Base-by-base conservation (phyloP, 2,797 vertebrate genomes). In the Furcifer pardalis region DNA sequence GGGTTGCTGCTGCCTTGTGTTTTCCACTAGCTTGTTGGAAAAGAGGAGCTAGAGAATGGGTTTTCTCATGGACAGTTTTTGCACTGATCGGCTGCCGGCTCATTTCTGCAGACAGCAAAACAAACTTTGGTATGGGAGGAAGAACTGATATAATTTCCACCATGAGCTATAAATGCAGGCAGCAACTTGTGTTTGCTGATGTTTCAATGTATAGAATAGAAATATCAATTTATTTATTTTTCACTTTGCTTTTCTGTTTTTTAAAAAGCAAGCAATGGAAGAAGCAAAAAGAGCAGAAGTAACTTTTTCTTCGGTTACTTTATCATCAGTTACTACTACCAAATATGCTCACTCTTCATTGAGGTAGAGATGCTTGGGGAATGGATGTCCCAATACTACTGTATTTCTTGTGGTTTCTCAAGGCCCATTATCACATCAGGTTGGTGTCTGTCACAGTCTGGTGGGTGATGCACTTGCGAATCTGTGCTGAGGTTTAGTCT, bases 1-100 rank as follows among this genome's bases (percentile, higher is more conserved):
- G 52, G 84, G 78, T 59, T 78, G 83, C 84, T 79, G 74, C 87
- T 82, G 83, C 68, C 44, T 69, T 77, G 49, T 60, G 75, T 84
- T 84, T 84, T 76, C 52, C 84, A 77, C 72, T 19, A 8, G n/a
- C 46, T 32, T 76, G 49, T 30, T 62, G 73, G 63, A 49, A 85
- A 76, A 77, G 73, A 60, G n/a, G 25, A 40, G 21, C 25, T n/a
- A 21, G 46, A 35, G 3, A 42, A 37, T 60, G 6, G 19, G 25
- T 8, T 19, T 32, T 7, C 60, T 12, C 30, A 5, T 19, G 15
- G 35, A 78, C 15, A n/a, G 19, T 27, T 42, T n/a, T 35, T 40
- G 44, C 37, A 59, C 35, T 1, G 19, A 40, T 35, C 15, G 30
- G 15, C 1, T 59, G 49, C 56, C 60, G 12, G 25, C 35, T 17